Conservation (phyloP, 2,113 vertebrate species). For the Hypocryptadius cinnamomeus region DNA sequence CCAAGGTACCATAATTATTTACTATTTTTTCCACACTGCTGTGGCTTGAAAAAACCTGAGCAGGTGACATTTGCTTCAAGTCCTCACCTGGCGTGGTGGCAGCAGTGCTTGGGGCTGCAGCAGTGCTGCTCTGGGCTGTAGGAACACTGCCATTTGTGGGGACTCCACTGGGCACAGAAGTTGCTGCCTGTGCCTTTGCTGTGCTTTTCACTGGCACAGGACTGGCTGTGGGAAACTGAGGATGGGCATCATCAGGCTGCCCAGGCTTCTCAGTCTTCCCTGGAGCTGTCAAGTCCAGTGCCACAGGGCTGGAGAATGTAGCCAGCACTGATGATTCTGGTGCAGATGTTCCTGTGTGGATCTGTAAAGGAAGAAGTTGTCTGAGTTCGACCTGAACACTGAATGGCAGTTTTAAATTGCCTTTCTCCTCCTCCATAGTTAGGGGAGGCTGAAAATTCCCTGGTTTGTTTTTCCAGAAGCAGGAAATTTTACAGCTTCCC, state of each 20-base stretch:
- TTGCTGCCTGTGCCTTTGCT: neutral
- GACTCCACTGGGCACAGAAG: slow-evolving; percentile 8
- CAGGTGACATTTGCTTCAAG: neutral
- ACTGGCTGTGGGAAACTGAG: neutral
- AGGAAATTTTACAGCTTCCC: neutral
- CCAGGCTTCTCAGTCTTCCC: slow-evolving; percentile 51
- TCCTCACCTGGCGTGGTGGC: slow-evolving; percentile 64
- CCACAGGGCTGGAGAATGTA: slow-evolving; percentile 13
- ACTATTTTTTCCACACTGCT: neutral
- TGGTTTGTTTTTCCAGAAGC: neutral
- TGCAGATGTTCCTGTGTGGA: neutral
- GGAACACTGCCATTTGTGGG: slow-evolving; percentile 15
- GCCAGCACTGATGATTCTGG: neutral
- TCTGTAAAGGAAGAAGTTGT: slow-evolving; percentile 38
- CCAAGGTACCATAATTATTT: neutral
- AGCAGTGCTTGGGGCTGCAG: slow-evolving; percentile 43
- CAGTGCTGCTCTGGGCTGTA: neutral
- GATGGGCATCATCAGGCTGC: neutral
- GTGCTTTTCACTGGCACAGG: neutral
- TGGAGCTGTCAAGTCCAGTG: slow-evolving; percentile 34
- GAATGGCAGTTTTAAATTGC: neutral
- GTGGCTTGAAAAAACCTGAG: neutral
- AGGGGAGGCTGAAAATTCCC: neutral
- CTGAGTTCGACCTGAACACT: neutral
- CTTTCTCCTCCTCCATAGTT: neutral